Conservation (phyloP, 2,797 vertebrate species). For the Liasis olivaceus region DNA sequence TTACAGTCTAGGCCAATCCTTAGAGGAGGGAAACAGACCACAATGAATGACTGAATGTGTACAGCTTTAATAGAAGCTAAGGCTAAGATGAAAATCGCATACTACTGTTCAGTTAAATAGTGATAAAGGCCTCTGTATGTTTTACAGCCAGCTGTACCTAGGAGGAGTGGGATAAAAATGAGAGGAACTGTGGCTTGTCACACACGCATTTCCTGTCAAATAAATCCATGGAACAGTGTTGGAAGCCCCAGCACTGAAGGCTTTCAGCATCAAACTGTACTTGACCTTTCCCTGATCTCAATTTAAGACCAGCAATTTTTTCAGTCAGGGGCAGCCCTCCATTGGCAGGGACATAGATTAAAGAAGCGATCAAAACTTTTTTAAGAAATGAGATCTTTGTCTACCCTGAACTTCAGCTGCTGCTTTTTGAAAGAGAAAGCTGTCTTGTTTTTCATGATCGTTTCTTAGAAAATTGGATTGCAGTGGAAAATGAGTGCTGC, state of each 20-base stretch:
- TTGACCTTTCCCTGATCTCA: slow-evolving; percentile 16
- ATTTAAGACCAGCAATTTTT: slow-evolving; percentile 15
- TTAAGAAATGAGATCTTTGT: not conserved
- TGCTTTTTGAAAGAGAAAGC: slow-evolving; percentile 16
- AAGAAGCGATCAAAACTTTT: slow-evolving; percentile 8
- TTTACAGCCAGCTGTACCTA: not conserved
- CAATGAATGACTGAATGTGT: not conserved
- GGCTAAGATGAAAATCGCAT: not conserved
- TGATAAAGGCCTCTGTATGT: not conserved
- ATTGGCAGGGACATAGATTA: not conserved
- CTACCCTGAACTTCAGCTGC: not conserved
- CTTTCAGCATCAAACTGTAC: not conserved
- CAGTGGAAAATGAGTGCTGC: not conserved
- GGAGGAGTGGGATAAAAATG: not conserved
- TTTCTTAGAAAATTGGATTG: not conserved
- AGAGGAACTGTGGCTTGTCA: not conserved
- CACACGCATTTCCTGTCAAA: not conserved
- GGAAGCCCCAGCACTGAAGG: not conserved
- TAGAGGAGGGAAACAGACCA: not conserved
- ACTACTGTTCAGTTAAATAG: not conserved
- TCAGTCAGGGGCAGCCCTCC: not conserved
- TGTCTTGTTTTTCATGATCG: not conserved
- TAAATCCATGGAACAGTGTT: not conserved
- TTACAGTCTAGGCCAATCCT: not conserved
- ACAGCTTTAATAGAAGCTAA: not conserved